Evolutionary conservation across 2,797 vertebrate genomes (phyloP).

Genomic region (Rhyacichthys aspro): DNA sequence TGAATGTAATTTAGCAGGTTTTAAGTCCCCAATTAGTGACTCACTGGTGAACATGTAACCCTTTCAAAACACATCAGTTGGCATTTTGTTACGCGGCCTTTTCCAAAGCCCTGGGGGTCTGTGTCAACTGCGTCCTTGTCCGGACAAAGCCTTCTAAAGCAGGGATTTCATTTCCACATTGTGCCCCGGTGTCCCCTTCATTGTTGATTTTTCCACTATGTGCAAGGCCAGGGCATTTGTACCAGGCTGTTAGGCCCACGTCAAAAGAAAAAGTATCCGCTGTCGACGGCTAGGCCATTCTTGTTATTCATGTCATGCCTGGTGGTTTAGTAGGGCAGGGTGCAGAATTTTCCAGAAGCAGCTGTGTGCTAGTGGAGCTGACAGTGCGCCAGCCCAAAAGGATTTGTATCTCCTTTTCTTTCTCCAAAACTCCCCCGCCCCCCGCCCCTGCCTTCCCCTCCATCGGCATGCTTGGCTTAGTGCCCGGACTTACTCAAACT

Average conservation of each 20-base stretch:
- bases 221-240: constrained; percentile 76
- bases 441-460: constrained; percentile 51
- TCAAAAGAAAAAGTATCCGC: constrained; percentile 75
- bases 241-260: constrained; percentile 70
- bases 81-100: constrained; percentile 70
- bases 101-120: constrained; percentile 67
- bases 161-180: constrained; percentile 76
- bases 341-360: constrained; percentile 96
- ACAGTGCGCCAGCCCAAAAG: constrained; percentile 85
- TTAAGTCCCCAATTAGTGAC: constrained; percentile 67
- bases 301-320: constrained; percentile 87
- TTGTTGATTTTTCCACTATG: constrained; percentile 79
- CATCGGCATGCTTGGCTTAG: constrained; percentile 83
- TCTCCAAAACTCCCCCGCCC: constrained; percentile 33
- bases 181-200: constrained; percentile 70
- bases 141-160: constrained; percentile 77
- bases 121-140: constrained; percentile 68
- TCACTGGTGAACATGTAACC: constrained; percentile 71
- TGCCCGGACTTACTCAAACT: constrained; percentile 88
- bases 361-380: constrained; percentile 88
- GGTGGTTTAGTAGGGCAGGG: constrained; percentile 86
- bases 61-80: constrained; percentile 76
- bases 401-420: constrained; percentile 65
- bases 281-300: constrained; percentile 67
- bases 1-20: constrained; percentile 47